These are phyloP conservation scores for Serrognathus titanus DNA, from an alignment of 2,888 invertebrate genomes.

Conservation along the genomic window DNA sequence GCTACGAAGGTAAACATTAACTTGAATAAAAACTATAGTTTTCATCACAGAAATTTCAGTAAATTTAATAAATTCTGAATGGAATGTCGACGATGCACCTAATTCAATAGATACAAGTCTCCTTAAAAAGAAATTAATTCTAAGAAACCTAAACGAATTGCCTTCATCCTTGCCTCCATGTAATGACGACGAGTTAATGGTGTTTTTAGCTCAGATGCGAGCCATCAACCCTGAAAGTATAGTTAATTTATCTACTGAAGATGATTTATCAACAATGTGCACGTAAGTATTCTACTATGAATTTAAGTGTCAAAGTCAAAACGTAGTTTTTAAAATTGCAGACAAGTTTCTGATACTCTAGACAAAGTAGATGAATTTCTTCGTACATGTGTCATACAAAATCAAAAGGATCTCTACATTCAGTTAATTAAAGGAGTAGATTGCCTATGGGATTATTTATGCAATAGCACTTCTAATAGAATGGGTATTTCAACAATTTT, in stretches of 20 bases:
- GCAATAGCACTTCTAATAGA: constrained; percentile 29
- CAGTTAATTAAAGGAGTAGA: constrained; percentile 49
- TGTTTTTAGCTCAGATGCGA: constrained; percentile 52
- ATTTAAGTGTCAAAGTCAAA: not conserved
- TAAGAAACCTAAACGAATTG: too few species aligned
- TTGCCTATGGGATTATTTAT: constrained; percentile 47
- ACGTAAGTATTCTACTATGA: constrained; percentile 28
- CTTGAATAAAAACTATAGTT: too few species aligned
- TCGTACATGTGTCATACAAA: constrained; percentile 43
- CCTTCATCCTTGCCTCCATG: constrained; percentile 27
- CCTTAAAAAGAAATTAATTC: too few species aligned
- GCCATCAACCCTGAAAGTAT: constrained; percentile 55
- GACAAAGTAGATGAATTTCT: constrained; percentile 44
- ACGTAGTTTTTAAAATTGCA: constrained; percentile 23
- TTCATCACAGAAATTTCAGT: too few species aligned
- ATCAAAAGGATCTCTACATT: constrained; percentile 49
- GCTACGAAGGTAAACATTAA: too few species aligned
- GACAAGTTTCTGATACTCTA: constrained; percentile 41
- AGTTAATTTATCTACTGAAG: constrained; percentile 47
- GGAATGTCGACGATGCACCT: too few species aligned
- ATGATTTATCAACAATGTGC: constrained; percentile 45
- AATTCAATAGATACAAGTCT: too few species aligned
- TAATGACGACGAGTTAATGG: constrained; percentile 48
- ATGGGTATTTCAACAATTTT: constrained; percentile 5
- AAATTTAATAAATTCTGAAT: too few species aligned